Evolutionary conservation across 2,888 invertebrate genomes (phyloP), one percentile per base, ranked within the genome.

Genomic region (Dicyrtoma fusca): DNA sequence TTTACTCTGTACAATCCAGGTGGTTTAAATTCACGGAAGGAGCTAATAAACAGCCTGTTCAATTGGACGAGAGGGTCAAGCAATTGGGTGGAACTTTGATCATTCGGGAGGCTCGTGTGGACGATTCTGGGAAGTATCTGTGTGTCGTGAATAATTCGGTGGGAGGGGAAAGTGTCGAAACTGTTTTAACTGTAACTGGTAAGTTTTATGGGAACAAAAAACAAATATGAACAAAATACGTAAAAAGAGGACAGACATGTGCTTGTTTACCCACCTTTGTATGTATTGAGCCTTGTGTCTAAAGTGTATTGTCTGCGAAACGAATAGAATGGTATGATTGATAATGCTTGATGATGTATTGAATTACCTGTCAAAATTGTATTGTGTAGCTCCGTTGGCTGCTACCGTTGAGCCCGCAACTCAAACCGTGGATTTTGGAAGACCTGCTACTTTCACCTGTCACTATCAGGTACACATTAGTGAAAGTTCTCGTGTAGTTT

Each of bases 91-190:
- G 96, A 72, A 96, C 96, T 75, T 86, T 97, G 81, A 93, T 96
- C 80, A 95, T 97, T 80, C 90, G 92, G 77, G 92, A 94, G 83
- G 94, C 95, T 14, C 90, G 91, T 81, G 93, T 95, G 53, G 92
- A 92, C 82, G 97, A 97, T 84, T 94, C 94, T 76, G 97, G 96
- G 81, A 93, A 94, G 85, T 97, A 97, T 83, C 85, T 94, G 75
- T 97, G 97, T 84, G 92, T 95, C 76, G 96, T 95, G 0, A 95
- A 94, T 83, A 97, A 97, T 84, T 92, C 94, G 0, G 94, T 96
- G 61, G 97, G 97, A 45, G 82, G 93, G 23, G 94, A 95, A 84
- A 93, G 93, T 81, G 94, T 95, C 0, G 94, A 94, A 83, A 95
- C 95, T 1, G 93, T 94, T 3, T 85, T 97, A 17, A 94, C 94